These are phyloP conservation scores for Mya arenaria DNA, from an alignment of 1,140 invertebrate genomes.

Conservation along the genomic window DNA sequence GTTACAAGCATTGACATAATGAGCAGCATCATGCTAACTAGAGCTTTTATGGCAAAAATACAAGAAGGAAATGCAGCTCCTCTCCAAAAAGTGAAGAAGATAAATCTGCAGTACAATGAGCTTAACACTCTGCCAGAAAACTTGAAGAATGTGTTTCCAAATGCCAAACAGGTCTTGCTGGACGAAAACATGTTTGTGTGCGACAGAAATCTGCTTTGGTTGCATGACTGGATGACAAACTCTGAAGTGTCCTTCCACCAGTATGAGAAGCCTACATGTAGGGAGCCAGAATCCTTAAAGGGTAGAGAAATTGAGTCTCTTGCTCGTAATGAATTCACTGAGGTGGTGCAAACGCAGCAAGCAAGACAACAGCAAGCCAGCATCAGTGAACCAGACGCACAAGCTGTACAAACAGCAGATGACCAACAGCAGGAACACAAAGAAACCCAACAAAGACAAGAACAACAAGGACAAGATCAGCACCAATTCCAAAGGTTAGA, in stretches of 20 bases:
- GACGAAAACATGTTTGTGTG: slow-evolving; percentile 82
- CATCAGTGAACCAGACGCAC: background rate
- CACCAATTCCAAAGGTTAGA: too few relatives aligned
- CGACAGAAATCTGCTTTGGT: slow-evolving; percentile 77
- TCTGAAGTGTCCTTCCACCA: slow-evolving; percentile 71
- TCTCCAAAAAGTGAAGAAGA: slow-evolving; percentile 82
- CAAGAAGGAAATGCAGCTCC: background rate
- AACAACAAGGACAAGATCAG: slow-evolving; percentile 7
- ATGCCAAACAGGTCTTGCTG: slow-evolving; percentile 82
- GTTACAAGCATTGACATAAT: slow-evolving; percentile 88
- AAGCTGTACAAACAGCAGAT: background rate
- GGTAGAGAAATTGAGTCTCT: slow-evolving; percentile 53
- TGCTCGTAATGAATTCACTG: slow-evolving; percentile 7
- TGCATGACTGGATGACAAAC: slow-evolving; percentile 79
- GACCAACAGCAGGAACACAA: background rate
- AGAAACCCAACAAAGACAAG: background rate
- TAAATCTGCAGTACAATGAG: slow-evolving; percentile 87
- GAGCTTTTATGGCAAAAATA: slow-evolving; percentile 84
- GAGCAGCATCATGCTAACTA: slow-evolving; percentile 87
- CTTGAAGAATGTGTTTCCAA: slow-evolving; percentile 87
- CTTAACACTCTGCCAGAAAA: slow-evolving; percentile 86
- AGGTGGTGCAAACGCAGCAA: background rate
- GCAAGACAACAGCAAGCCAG: background rate
- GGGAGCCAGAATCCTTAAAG: slow-evolving; percentile 61
- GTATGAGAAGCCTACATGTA: slow-evolving; percentile 67